Conservation (phyloP, 1,140 invertebrate species). For the Drosophila kepulauana region DNA sequence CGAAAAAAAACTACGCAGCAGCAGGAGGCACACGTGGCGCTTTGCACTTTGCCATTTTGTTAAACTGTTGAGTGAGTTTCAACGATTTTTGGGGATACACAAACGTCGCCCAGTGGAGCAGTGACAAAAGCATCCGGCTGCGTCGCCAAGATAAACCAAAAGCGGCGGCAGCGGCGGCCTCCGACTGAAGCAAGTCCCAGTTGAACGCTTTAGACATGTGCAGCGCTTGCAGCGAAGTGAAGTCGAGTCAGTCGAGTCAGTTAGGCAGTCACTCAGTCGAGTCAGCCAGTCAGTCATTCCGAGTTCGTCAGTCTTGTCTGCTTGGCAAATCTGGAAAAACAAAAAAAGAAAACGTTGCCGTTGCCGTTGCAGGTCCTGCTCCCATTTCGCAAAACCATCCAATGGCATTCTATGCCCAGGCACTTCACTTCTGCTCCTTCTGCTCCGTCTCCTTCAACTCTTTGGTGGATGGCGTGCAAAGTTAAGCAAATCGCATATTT, state of each 20-base stretch:
- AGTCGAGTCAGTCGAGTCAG: not conserved
- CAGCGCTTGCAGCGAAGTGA: not conserved
- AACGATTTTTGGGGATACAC: slow-evolving; percentile 68
- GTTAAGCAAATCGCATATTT: slow-evolving; percentile 84
- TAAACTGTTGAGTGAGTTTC: slow-evolving; percentile 81
- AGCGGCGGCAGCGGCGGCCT: not conserved
- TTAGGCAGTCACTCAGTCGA: not conserved
- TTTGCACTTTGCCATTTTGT: slow-evolving; percentile 39
- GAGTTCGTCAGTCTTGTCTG: slow-evolving; percentile 23
- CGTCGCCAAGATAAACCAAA: slow-evolving; percentile 64
- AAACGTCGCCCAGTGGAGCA: slow-evolving; percentile 53
- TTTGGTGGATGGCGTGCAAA: slow-evolving; percentile 66
- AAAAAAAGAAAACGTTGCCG: not conserved
- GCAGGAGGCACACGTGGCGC: slow-evolving; percentile 1
- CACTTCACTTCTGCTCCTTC: not conserved
- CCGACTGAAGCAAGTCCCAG: not conserved
- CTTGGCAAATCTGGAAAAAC: slow-evolving; percentile 34
- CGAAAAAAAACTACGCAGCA: not conserved
- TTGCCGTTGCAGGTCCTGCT: slow-evolving; percentile 26
- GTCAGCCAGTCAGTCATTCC: slow-evolving; percentile 1
- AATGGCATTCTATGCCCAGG: slow-evolving; percentile 37
- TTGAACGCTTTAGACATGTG: slow-evolving; percentile 15
- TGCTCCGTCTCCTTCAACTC: not conserved
- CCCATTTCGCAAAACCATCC: slow-evolving; percentile 34
- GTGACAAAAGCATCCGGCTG: slow-evolving; percentile 70